Percentiles rank a stretch among this genome's conserved stretches.
Conservation (phyloP, 2,113 vertebrate genomes). For the Syngnathus floridae region DNA sequence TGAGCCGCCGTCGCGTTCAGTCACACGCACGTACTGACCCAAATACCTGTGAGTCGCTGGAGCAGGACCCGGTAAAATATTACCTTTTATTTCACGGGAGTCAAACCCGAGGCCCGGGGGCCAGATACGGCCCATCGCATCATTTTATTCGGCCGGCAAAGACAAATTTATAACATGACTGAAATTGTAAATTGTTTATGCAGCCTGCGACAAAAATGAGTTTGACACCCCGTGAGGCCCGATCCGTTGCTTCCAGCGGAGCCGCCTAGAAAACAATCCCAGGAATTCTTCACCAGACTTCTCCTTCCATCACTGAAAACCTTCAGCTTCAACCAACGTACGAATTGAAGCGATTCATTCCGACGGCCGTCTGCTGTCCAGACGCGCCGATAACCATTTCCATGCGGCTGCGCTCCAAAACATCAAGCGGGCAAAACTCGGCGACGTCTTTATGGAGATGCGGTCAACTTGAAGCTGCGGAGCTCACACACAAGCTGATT, state of each 20-base stretch:
- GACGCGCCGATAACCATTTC: constrained; percentile 8
- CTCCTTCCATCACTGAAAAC: not conserved
- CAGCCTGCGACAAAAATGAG: no score
- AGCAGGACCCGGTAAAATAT: constrained; percentile 28
- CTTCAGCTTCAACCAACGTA: no score
- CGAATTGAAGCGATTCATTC: not conserved
- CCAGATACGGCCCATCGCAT: no score
- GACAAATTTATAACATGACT: no score
- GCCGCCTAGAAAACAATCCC: not conserved
- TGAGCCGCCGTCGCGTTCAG: constrained; percentile 41
- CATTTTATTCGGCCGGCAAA: no score
- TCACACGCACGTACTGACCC: constrained; percentile 28
- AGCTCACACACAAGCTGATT: constrained; percentile 46
- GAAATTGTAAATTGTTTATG: no score
- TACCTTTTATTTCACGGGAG: constrained; percentile 10
- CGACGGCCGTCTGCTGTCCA: not conserved
- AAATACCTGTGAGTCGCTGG: constrained; percentile 34
- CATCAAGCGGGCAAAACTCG: constrained; percentile 1
- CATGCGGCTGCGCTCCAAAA: constrained; percentile 27
- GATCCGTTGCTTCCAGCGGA: not conserved
- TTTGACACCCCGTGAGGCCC: no score
- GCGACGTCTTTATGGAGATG: constrained; percentile 20
- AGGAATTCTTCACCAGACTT: not conserved
- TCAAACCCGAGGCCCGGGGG: no score
- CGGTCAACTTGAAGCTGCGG: constrained; percentile 11